Evolutionary conservation across 2,888 invertebrate species (phyloP).

Genomic region (Sarcophaga caerulescens): DNA sequence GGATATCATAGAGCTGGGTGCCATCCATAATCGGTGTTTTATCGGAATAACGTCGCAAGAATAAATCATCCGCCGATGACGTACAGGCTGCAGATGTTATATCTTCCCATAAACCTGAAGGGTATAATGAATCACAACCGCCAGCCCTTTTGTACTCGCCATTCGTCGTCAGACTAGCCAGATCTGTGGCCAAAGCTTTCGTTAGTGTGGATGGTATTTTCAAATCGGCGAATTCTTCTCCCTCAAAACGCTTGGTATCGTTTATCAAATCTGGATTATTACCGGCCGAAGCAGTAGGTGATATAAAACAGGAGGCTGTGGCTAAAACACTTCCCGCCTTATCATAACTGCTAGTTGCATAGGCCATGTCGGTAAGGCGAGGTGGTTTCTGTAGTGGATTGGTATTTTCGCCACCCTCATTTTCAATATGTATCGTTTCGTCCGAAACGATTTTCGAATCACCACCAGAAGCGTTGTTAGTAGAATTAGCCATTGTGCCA

Average conservation of each 20-base stretch:
- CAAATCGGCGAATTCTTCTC: constrained; percentile 81
- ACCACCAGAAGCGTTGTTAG: constrained; percentile 77
- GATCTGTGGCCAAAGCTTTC: constrained; percentile 82
- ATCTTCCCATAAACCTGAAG: constrained; percentile 89
- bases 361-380: constrained; percentile 86
- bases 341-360: constrained; percentile 87
- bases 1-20: constrained; percentile 78
- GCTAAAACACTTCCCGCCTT: constrained; percentile 86
- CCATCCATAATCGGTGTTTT: constrained; percentile 88
- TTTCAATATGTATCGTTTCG: constrained; percentile 63
- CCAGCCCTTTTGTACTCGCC: constrained; percentile 90
- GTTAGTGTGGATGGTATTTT: constrained; percentile 78
- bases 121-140: constrained; percentile 88
- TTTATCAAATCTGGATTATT: constrained; percentile 94
- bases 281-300: constrained; percentile 87
- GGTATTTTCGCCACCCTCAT: constrained; percentile 66
- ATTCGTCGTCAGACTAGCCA: constrained; percentile 81
- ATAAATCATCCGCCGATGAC: constrained; percentile 80
- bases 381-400: constrained; percentile 89
- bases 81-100: constrained; percentile 70
- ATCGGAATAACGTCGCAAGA: constrained; percentile 86
- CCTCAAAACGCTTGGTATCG: constrained; percentile 88
- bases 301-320: constrained; percentile 86
- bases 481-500: constrained; percentile 68
- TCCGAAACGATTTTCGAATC: constrained; percentile 70